phyloP scores from a whole-genome alignment of 1,140 invertebrate genomes.

The Procambarus virginalis region DNA sequence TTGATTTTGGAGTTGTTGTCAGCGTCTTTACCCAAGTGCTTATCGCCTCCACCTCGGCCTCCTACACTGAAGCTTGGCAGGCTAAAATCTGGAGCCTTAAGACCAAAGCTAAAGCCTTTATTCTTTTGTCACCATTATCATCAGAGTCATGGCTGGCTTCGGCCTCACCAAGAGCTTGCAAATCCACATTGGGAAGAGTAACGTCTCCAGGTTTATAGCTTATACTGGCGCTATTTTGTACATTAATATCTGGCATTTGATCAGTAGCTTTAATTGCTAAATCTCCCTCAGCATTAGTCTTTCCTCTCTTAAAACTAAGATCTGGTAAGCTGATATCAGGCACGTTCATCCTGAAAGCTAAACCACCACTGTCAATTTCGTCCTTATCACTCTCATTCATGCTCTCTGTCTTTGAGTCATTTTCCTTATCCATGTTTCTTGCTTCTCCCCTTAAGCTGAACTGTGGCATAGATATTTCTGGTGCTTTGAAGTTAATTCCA shows the following conservation, averaged over 20 bases:
- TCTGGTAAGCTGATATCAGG: conserved; percentile 41
- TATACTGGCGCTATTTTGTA: background rate
- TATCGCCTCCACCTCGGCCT: background rate
- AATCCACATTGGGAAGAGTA: background rate
- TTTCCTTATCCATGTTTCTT: background rate
- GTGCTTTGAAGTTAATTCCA: conserved; percentile 15
- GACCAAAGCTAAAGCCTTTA: conserved; percentile 14
- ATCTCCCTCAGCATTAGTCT: conserved; percentile 5
- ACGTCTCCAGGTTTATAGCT: background rate
- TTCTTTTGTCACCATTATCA: background rate
- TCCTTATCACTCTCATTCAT: background rate
- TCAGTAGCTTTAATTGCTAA: background rate
- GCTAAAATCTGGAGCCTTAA: conserved; percentile 37
- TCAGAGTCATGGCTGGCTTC: background rate
- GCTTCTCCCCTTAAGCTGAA: conserved; percentile 19
- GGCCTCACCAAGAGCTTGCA: background rate
- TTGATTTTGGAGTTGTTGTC: background rate
- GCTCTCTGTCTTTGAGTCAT: background rate
- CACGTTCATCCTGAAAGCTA: conserved; percentile 20
- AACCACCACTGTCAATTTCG: background rate
- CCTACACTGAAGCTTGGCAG: conserved; percentile 26
- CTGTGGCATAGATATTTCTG: conserved; percentile 32
- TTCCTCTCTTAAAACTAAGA: conserved; percentile 19
- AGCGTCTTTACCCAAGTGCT: background rate
- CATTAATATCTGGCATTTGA: background rate